A percentile compares a stretch with the other conserved stretches of the same genome.
Evolutionary conservation across 2,888 invertebrate species (phyloP).

Genomic region (Tolmerus cingulatus): DNA sequence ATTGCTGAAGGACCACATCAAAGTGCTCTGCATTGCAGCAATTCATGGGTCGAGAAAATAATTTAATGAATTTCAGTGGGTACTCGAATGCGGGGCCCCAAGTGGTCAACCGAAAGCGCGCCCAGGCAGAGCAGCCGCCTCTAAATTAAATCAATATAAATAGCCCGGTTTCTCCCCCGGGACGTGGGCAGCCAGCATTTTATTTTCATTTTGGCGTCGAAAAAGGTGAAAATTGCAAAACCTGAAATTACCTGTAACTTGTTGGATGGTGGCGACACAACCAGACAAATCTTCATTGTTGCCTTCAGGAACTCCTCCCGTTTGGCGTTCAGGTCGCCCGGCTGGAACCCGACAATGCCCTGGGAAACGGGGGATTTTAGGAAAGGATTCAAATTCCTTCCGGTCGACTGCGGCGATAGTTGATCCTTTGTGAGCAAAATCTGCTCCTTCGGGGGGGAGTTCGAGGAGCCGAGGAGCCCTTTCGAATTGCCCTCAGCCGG

Average conservation of each 20-base stretch:
- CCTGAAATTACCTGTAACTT: slow-evolving; percentile 61
- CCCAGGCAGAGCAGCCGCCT: background rate
- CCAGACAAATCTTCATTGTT: slow-evolving; percentile 77
- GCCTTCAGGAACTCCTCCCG: slow-evolving; percentile 76
- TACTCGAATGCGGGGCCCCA: background rate
- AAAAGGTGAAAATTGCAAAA: background rate
- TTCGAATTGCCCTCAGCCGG: background rate
- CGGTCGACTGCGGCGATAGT: slow-evolving; percentile 49
- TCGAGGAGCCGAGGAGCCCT: background rate
- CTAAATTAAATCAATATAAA: background rate
- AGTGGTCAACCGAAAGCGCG: background rate
- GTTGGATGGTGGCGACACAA: slow-evolving; percentile 72
- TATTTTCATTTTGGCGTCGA: background rate
- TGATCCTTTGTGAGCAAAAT: background rate
- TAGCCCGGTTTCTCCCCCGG: background rate
- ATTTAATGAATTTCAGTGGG: background rate
- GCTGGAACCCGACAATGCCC: slow-evolving; percentile 40
- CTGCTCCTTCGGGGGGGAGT: background rate
- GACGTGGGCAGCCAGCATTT: background rate
- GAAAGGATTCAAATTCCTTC: slow-evolving; percentile 60
- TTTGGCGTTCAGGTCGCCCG: slow-evolving; percentile 62
- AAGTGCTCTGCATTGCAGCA: background rate
- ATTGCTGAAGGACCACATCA: background rate
- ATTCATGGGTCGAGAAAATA: background rate
- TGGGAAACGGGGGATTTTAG: slow-evolving; percentile 51